A percentile compares a stretch with the other conserved stretches of the same genome.
These are phyloP conservation scores for Ceyx margarethae DNA, from an alignment of 2,113 vertebrate species.

Conservation along the genomic window DNA sequence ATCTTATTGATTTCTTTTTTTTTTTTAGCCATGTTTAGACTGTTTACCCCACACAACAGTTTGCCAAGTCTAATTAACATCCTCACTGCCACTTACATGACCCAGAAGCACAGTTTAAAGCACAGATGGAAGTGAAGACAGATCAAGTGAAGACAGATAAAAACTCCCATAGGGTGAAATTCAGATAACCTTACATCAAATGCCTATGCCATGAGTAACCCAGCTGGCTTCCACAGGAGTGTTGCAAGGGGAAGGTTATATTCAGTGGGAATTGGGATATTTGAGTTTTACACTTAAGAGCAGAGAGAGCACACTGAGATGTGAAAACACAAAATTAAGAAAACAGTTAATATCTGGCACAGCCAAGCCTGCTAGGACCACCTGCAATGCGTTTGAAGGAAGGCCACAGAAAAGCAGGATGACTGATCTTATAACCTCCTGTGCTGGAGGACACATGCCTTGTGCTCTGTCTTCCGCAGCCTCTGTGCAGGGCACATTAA, in stretches of 20 bases:
- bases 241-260: not conserved
- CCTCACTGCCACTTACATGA: not conserved
- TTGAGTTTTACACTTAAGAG: not conserved
- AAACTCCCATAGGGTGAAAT: not conserved
- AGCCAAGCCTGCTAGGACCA: not conserved
- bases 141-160: not conserved
- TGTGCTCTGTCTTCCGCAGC: not conserved
- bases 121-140: not conserved
- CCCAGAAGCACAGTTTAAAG: conserved; percentile 28
- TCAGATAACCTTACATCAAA: not conserved
- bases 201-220: not conserved
- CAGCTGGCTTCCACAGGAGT: not conserved
- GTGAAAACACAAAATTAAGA: not conserved
- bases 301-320: not conserved
- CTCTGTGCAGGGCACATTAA: not conserved
- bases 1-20: not conserved
- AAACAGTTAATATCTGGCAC: not conserved
- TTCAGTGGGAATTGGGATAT: not conserved
- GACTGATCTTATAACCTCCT: not conserved
- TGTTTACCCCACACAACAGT: not conserved
- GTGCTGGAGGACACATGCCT: accelerated
- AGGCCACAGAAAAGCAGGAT: not conserved
- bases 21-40: not conserved
- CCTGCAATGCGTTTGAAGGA: not conserved
- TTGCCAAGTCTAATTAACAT: conserved; percentile 24